These are phyloP conservation scores for Thripadectes ignobilis DNA, from an alignment of 2,797 vertebrate genomes.

Conservation along the genomic window DNA sequence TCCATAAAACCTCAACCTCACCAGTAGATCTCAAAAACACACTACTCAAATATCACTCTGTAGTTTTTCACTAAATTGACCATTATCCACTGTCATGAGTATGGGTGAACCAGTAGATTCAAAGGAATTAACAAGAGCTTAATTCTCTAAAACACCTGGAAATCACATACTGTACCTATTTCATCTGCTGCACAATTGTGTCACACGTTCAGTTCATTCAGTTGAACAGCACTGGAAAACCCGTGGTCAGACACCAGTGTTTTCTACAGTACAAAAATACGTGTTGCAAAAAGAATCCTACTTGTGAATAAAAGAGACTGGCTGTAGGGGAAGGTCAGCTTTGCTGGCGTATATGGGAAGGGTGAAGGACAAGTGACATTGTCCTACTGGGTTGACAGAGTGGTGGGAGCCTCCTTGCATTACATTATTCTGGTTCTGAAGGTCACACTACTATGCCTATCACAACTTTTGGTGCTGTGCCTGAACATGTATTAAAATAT, in stretches of 20 bases:
- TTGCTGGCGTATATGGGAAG: background rate
- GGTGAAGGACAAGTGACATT: background rate
- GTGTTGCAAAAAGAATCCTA: background rate
- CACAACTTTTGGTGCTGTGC: conserved; percentile 44
- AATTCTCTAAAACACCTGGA: background rate
- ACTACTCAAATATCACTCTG: fast-evolving
- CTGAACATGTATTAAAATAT: conserved; percentile 72
- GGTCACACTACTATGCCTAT: background rate
- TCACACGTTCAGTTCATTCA: background rate
- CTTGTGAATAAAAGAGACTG: background rate
- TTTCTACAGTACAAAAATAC: background rate
- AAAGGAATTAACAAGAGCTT: background rate
- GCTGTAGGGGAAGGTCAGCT: background rate
- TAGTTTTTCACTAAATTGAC: background rate
- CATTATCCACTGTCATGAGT: background rate
- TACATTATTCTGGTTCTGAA: conserved; percentile 9
- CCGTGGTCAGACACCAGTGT: background rate
- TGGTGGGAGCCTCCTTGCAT: background rate
- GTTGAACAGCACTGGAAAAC: background rate
- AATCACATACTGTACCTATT: background rate
- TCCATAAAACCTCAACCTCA: background rate
- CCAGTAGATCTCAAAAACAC: background rate
- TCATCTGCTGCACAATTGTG: fast-evolving
- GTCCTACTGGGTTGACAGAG: background rate
- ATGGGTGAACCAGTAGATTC: background rate